These are phyloP conservation scores for Microplitis deprimator DNA, from an alignment of 2,888 invertebrate genomes.

Conservation along the genomic window DNA sequence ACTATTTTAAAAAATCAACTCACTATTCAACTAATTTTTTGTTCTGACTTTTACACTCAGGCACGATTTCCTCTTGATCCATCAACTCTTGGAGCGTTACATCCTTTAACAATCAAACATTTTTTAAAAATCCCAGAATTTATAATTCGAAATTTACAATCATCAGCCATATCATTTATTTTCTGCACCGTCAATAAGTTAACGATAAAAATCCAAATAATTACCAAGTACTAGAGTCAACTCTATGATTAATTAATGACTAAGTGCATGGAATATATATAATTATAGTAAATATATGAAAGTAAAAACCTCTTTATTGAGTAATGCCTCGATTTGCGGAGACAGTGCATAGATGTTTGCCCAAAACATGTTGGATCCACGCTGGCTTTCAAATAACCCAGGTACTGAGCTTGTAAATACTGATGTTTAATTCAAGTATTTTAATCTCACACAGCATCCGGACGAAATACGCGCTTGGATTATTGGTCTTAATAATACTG, in stretches of 20 bases:
- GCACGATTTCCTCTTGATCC: slow-evolving; percentile 95
- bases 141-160: slow-evolving; percentile 37
- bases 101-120: slow-evolving; percentile 76
- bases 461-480: slow-evolving; percentile 28
- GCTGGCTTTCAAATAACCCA: slow-evolving; percentile 30
- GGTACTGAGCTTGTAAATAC: slow-evolving; percentile 29
- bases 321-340: slow-evolving; percentile 83
- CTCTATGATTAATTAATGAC: no score
- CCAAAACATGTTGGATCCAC: slow-evolving; percentile 81
- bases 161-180: not conserved
- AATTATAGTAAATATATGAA: slow-evolving; percentile 42
- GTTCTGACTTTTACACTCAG: slow-evolving; percentile 95
- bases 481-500: slow-evolving; percentile 33
- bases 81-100: slow-evolving; percentile 90
- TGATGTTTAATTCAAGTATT: slow-evolving; percentile 32
- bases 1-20: slow-evolving; percentile 68
- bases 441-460: slow-evolving; percentile 39
- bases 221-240: no score
- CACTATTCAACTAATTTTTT: slow-evolving; percentile 93
- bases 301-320: slow-evolving; percentile 82
- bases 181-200: no score
- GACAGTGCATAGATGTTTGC: slow-evolving; percentile 82
- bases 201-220: no score
- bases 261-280: no score
- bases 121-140: no score